Evolutionary conservation across 2,797 vertebrate genomes (phyloP).

Genomic region (Cirrhinus mrigala): DNA sequence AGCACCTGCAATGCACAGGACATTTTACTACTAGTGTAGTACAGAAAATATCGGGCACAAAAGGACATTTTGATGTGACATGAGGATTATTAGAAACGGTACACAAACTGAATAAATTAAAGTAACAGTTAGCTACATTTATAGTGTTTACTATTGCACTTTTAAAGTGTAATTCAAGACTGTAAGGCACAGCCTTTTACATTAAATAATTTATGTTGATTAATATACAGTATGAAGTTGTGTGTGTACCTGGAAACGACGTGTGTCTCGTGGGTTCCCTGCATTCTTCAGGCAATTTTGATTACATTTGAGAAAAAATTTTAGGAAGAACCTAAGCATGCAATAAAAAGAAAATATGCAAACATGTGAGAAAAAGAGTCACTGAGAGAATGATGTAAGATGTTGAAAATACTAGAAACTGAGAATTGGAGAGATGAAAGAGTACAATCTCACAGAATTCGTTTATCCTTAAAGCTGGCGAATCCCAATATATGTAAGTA

Average conservation of each 20-base stretch:
- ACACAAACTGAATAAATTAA: background rate
- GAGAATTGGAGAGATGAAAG: slow-evolving; percentile 14
- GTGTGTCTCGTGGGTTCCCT: slow-evolving; percentile 40
- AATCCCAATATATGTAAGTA: background rate
- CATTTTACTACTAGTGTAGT: background rate
- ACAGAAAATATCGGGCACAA: background rate
- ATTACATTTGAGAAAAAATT: slow-evolving; percentile 49
- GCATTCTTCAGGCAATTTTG: slow-evolving; percentile 48
- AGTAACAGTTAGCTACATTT: background rate
- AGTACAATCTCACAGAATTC: too few species aligned
- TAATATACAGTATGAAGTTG: background rate
- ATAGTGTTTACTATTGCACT: background rate
- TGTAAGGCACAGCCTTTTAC: background rate
- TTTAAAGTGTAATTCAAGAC: background rate
- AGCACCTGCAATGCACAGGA: slow-evolving; percentile 28
- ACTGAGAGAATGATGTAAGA: slow-evolving; percentile 9
- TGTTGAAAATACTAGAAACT: slow-evolving; percentile 54
- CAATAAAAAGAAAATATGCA: background rate
- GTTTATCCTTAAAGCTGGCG: background rate
- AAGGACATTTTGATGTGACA: too few species aligned
- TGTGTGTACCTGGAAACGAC: slow-evolving; percentile 45
- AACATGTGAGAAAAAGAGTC: slow-evolving; percentile 10
- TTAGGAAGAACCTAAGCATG: slow-evolving; percentile 38
- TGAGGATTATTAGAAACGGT: background rate
- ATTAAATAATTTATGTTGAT: background rate